These are phyloP conservation scores for Cryptophagus acutangulus DNA, from an alignment of 2,888 invertebrate genomes.

Conservation along the genomic window DNA sequence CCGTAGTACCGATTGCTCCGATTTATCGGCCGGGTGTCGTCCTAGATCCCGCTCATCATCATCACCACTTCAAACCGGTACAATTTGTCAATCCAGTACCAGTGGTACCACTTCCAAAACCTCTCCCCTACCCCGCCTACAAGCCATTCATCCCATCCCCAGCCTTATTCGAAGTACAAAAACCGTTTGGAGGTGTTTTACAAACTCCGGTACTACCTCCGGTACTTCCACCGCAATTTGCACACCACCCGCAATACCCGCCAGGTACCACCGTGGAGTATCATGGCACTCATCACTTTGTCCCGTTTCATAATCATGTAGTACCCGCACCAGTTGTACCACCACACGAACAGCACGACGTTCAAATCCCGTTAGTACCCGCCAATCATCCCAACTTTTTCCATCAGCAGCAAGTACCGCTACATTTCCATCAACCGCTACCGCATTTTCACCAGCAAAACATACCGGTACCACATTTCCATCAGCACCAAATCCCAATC, in stretches of 20 bases:
- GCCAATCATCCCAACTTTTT: constrained; percentile 14
- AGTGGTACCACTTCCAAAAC: constrained; percentile 6
- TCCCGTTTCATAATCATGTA: constrained; percentile 8
- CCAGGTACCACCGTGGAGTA: constrained; percentile 14
- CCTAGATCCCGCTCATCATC: constrained; percentile 13
- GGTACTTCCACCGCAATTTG: constrained; percentile 9
- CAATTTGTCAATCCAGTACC: constrained; percentile 10
- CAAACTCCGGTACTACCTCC: constrained; percentile 31
- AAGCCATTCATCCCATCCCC: constrained; percentile 25
- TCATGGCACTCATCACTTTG: constrained; percentile 12
- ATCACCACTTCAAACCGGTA: constrained; percentile 11
- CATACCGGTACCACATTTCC: constrained; percentile 16
- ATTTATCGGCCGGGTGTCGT: constrained; percentile 14
- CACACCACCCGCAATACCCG: constrained; percentile 7
- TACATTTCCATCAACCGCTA: constrained; percentile 18
- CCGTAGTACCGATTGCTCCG: constrained; percentile 10
- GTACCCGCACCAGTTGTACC: constrained; percentile 9
- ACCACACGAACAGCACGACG: constrained; percentile 20
- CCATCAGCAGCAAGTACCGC: constrained; percentile 24
- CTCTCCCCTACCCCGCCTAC: constrained; percentile 1
- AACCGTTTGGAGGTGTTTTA: constrained; percentile 36
- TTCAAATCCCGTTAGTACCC: constrained; percentile 22
- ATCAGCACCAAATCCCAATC: constrained; percentile 10
- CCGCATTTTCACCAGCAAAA: constrained; percentile 15
- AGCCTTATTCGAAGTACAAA: constrained; percentile 35